Evolutionary conservation across 2,797 vertebrate genomes (phyloP).

Genomic region (Thaleichthys pacificus): DNA sequence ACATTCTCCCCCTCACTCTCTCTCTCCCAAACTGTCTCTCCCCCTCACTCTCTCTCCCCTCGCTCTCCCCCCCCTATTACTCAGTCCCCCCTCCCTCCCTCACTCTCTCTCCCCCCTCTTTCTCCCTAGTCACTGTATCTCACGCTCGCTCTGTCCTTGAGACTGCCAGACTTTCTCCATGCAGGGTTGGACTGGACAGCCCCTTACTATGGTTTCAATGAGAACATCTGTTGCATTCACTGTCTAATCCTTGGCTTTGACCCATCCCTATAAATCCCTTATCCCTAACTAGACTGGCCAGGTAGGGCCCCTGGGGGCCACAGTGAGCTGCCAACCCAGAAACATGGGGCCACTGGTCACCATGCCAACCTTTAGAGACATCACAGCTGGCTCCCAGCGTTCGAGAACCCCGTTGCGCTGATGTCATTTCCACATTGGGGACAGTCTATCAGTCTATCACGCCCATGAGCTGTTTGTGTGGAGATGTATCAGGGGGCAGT

Average conservation of each 20-base stretch:
- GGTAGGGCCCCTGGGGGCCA: neutral
- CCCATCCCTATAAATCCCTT: slow-evolving; percentile 51
- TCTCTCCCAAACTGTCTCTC: slow-evolving; percentile 32
- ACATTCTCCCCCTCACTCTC: slow-evolving; percentile 25
- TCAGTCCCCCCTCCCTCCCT: slow-evolving; percentile 11
- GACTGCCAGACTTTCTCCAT: slow-evolving; percentile 42
- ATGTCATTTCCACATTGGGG: slow-evolving; percentile 55
- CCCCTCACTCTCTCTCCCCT: slow-evolving; percentile 31
- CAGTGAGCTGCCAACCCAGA: neutral
- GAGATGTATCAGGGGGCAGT: slow-evolving; percentile 42
- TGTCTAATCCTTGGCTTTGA: slow-evolving; percentile 56
- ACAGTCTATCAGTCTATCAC: slow-evolving; percentile 42
- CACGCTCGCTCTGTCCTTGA: slow-evolving; percentile 45
- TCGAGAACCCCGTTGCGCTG: slow-evolving; percentile 23
- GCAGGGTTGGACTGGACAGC: slow-evolving; percentile 48
- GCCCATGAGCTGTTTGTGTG: slow-evolving; percentile 54
- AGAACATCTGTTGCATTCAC: slow-evolving; percentile 74
- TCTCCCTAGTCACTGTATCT: slow-evolving; percentile 34
- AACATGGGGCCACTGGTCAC: neutral
- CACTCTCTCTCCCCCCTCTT: slow-evolving; percentile 46
- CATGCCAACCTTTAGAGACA: slow-evolving; percentile 14
- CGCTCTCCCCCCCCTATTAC: slow-evolving; percentile 44
- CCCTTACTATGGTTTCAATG: slow-evolving; percentile 65
- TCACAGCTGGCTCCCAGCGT: slow-evolving; percentile 21
- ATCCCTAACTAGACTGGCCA: slow-evolving; percentile 14